Evolutionary conservation across 2,797 vertebrate species (phyloP), one percentile per base, ranked within the genome.

Genomic region (Knipowitschia caucasica): DNA sequence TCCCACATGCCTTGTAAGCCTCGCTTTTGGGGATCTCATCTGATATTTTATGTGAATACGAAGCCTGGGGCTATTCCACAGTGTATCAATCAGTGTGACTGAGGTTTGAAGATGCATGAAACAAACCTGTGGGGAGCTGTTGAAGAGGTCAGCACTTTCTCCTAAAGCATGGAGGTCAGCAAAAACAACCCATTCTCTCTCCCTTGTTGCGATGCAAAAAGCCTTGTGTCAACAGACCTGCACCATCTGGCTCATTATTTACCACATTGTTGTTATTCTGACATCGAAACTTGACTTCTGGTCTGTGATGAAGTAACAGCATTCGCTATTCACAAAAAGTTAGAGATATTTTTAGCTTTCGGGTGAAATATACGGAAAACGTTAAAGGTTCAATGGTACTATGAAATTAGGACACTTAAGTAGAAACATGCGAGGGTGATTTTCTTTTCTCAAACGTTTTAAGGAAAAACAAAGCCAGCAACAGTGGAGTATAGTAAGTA

Each of bases 11-110:
- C 62, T 64, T 55, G 55, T 11, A 12, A 60, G 64, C 34, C 52
- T 56, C 36, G 71, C 62, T 54, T 62, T 63, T 40, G 64, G 71
- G n/a, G 52, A 69, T 73, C 65, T 65, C 75, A 59, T 38, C 21
- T 29, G 26, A 11, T 65, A 77, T 73, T 83, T 75, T 64, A 77
- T 73, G 62, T 77, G 56, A 82, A 83, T 83, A 81, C 82, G 50
- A 87, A 79, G 78, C 77, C 69, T 11, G 42, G 56, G 64, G 64
- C 71, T 81, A 81, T 86, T 86, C 85, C 78, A 78, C 71, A 71
- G 81, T 75, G 82, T 83, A 82, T 86, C 85, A 90, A 81, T 88
- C 86, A 85, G 85, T 83, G 81, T 82, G 82, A 85, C 78, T 59
- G 72, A 85, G 73, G 72, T 81, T 81, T 84, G 76, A 85, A 87